Conservation (phyloP, 2,797 vertebrate genomes). For the Brotula barbata region DNA sequence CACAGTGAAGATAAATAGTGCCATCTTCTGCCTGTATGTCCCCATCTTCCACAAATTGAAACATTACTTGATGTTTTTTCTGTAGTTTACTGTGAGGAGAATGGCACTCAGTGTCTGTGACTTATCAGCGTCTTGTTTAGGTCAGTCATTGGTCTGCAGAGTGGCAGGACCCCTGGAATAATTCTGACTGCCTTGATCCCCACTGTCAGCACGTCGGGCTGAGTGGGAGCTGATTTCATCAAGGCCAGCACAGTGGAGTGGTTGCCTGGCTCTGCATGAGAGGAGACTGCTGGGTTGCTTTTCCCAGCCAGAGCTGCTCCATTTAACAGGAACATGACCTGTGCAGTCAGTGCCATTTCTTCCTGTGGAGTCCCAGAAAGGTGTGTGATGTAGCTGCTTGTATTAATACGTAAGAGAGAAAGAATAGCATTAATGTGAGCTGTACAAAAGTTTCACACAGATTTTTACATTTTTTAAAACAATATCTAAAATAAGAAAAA, state of each 20-base stretch:
- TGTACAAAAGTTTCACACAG: no score
- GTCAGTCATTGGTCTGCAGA: conserved; percentile 57
- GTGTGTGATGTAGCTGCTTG: conserved; percentile 55
- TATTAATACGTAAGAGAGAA: conserved; percentile 1
- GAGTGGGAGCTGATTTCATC: conserved; percentile 72
- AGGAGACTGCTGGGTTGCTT: conserved; percentile 50
- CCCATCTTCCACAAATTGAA: conserved; percentile 42
- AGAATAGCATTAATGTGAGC: no score
- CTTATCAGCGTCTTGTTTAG: conserved; percentile 68
- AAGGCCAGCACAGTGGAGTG: conserved; percentile 46
- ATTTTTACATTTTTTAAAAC: no score
- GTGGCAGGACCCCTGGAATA: conserved; percentile 68
- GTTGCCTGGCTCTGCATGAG: conserved; percentile 32
- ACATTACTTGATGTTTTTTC: conserved; percentile 49
- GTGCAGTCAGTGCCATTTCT: conserved; percentile 38
- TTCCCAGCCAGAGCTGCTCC: conserved; percentile 46
- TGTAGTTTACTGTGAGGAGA: conserved; percentile 49
- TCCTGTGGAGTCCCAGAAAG: conserved; percentile 21
- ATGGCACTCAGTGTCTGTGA: conserved; percentile 52
- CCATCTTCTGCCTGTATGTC: conserved; percentile 64
- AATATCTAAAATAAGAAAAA: no score
- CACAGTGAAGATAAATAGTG: conserved; percentile 56
- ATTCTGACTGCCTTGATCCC: conserved; percentile 68
- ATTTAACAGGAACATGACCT: conserved; percentile 45
- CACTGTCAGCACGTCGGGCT: conserved; percentile 71